phyloP scores from a whole-genome alignment of 2,888 invertebrate species.

The Xanthorhoe designata region DNA sequence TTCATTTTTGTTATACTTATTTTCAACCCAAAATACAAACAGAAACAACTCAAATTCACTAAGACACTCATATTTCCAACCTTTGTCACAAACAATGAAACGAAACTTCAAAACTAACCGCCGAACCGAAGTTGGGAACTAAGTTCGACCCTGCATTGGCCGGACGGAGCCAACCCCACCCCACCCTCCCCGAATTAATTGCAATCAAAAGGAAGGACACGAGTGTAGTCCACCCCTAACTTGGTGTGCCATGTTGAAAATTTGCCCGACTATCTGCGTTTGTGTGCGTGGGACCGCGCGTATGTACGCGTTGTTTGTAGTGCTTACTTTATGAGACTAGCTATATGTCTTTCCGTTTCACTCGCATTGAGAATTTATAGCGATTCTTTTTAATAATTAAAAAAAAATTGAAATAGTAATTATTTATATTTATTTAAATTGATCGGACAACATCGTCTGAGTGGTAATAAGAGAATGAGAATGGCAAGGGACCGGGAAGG shows the following conservation, averaged over 20 bases:
- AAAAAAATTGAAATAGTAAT: too few species aligned
- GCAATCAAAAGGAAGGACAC: constrained; percentile 86
- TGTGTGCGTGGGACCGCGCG: constrained; percentile 59
- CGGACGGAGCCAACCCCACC: constrained; percentile 67
- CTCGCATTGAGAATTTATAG: not conserved
- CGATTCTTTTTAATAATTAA: too few species aligned
- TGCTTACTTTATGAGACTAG: constrained; percentile 30
- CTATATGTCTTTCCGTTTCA: constrained; percentile 7
- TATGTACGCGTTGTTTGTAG: constrained; percentile 46
- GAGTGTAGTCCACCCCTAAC: constrained; percentile 83
- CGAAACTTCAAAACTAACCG: constrained; percentile 63
- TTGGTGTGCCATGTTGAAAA: constrained; percentile 81
- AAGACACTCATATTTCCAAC: constrained; percentile 15
- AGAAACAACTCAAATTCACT: not conserved
- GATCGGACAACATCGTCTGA: too few species aligned
- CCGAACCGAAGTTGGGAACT: constrained; percentile 68
- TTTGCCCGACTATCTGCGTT: constrained; percentile 60
- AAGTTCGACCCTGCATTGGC: constrained; percentile 81
- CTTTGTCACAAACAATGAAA: constrained; percentile 51
- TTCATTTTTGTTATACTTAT: not conserved
- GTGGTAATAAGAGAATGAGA: too few species aligned
- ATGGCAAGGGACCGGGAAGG: too few species aligned
- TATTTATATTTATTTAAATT: too few species aligned
- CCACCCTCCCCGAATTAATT: constrained; percentile 79
- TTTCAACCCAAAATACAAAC: not conserved